These are phyloP conservation scores for Myrmecobius fasciatus DNA, from an alignment of 2,113 vertebrate species.

Conservation along the genomic window DNA sequence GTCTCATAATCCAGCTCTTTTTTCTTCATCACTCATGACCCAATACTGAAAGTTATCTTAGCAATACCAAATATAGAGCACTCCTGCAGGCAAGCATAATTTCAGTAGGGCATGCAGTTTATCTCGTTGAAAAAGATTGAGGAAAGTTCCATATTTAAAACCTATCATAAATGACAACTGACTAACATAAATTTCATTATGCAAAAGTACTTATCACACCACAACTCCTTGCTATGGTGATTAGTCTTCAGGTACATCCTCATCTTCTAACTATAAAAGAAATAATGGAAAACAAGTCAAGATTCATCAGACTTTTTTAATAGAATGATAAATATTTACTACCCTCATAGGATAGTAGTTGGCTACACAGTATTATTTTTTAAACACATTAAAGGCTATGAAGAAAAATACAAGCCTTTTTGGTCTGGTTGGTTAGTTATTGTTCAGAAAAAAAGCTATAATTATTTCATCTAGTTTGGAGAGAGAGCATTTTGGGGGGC, in stretches of 20 bases:
- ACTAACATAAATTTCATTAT: constrained; percentile 53
- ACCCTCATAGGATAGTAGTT: constrained; percentile 70
- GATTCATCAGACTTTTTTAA: constrained; percentile 76
- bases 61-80: neutral
- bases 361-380: constrained; percentile 65
- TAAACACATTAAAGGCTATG: constrained; percentile 76
- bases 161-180: neutral
- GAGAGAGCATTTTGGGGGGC: constrained; percentile 52
- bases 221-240: constrained; percentile 23
- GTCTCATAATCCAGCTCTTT: neutral
- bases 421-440: constrained; percentile 71
- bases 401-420: constrained; percentile 79
- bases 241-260: constrained; percentile 55
- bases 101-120: rapidly evolving
- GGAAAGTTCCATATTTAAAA: constrained; percentile 7
- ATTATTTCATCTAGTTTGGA: constrained; percentile 80
- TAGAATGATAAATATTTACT: constrained; percentile 79
- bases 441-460: constrained; percentile 60
- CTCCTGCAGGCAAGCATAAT: neutral
- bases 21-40: neutral
- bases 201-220: neutral
- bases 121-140: neutral
- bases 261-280: constrained; percentile 62
- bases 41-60: neutral
- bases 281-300: constrained; percentile 74